phyloP scores from a whole-genome alignment of 2,113 vertebrate genomes.

The Azemiops feae region DNA sequence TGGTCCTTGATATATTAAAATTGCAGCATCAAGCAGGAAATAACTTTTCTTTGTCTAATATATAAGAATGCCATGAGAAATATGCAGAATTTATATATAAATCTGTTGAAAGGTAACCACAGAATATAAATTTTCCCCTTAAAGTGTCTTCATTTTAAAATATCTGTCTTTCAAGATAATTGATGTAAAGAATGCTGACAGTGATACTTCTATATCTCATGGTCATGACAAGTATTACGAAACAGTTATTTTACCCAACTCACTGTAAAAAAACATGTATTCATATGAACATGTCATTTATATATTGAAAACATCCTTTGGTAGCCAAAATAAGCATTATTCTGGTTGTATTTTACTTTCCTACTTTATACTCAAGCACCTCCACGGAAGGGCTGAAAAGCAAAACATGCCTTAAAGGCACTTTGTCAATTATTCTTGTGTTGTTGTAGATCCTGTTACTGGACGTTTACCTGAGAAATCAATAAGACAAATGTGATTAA shows the following conservation, averaged over 20 bases:
- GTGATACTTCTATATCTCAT: background rate
- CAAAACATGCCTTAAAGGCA: slow-evolving; percentile 37
- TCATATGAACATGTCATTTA: background rate
- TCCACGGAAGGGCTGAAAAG: background rate
- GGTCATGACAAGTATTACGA: background rate
- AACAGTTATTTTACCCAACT: background rate
- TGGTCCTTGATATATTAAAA: background rate
- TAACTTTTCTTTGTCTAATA: background rate
- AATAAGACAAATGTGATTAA: slow-evolving; percentile 40
- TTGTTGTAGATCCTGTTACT: slow-evolving; percentile 28
- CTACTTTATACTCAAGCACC: background rate
- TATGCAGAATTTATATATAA: background rate
- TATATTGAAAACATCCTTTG: background rate
- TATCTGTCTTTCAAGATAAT: background rate
- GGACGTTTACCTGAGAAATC: slow-evolving; percentile 46
- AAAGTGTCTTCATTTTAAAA: background rate
- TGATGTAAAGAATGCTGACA: background rate
- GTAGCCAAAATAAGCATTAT: background rate
- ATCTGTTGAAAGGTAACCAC: no score
- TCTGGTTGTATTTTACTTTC: slow-evolving; percentile 23
- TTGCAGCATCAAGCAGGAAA: background rate
- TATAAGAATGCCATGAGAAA: background rate
- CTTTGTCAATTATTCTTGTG: slow-evolving; percentile 19
- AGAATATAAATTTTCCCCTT: background rate
- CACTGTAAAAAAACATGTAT: background rate